Evolutionary conservation across 2,797 vertebrate genomes (phyloP).

Genomic region (Mormyrus hasselquistii): DNA sequence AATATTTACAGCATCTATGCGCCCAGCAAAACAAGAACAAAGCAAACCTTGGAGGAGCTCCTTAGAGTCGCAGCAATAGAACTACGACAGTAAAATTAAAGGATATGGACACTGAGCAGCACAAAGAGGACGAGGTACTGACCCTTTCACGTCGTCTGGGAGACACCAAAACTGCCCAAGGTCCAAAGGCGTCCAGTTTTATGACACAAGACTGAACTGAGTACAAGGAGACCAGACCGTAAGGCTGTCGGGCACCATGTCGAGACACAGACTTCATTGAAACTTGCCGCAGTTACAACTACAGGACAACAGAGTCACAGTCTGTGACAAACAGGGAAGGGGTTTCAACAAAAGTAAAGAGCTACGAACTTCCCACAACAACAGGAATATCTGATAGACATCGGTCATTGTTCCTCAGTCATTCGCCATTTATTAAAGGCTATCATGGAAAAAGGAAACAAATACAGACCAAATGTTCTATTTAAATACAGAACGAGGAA

Average conservation of each 20-base stretch:
- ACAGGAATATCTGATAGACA: background rate
- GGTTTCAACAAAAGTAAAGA: background rate
- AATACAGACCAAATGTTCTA: background rate
- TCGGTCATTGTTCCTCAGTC: background rate
- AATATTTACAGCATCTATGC: conserved; percentile 9
- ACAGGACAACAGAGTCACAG: background rate
- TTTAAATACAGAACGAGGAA: conserved; percentile 2
- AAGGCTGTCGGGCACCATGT: background rate
- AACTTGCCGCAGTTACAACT: background rate
- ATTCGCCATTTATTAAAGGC: conserved; percentile 18
- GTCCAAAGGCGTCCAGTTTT: background rate
- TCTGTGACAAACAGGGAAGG: background rate
- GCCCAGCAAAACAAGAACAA: conserved; percentile 11
- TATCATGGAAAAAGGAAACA: conserved; percentile 4
- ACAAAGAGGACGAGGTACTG: background rate
- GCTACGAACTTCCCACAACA: background rate
- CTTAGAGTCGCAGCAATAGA: background rate
- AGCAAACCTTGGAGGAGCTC: background rate
- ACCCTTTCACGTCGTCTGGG: background rate
- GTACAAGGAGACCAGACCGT: conserved; percentile 2
- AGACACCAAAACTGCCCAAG: background rate
- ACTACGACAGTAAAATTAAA: background rate
- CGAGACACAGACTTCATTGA: background rate
- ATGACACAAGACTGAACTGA: background rate
- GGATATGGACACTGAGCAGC: background rate